Conservation (phyloP, 2,113 vertebrate genomes). For the Microcebus lehilahytsara region DNA sequence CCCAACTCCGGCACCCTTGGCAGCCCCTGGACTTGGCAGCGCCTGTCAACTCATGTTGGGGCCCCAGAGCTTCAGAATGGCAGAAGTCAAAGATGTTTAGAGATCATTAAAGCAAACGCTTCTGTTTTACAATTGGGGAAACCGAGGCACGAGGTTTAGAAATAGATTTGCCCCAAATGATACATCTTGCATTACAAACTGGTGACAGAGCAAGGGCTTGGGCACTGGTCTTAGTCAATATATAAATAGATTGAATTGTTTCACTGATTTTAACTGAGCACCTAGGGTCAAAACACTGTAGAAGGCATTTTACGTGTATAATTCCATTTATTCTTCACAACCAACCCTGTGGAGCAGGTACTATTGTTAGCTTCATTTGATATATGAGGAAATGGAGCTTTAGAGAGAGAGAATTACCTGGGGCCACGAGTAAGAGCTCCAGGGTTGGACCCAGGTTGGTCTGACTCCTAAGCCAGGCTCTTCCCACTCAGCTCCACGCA, state of each 20-base stretch:
- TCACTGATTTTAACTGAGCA: neutral
- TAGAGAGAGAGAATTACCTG: neutral
- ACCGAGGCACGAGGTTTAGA: neutral
- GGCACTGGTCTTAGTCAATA: neutral
- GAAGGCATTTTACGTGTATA: neutral
- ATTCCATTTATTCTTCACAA: neutral
- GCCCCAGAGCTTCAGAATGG: neutral
- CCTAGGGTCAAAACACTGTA: neutral
- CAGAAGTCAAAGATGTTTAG: neutral
- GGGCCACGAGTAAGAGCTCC: neutral
- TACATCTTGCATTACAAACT: neutral
- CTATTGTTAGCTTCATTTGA: neutral
- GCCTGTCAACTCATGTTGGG: neutral
- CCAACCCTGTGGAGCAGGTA: neutral
- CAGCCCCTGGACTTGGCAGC: neutral
- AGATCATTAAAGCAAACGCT: neutral
- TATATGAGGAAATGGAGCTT: neutral
- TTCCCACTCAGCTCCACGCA: neutral
- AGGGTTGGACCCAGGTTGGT: neutral
- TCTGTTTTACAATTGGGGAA: neutral
- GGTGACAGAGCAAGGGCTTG: neutral
- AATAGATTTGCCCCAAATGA: neutral
- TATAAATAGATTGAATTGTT: neutral
- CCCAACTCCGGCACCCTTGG: rapidly evolving
- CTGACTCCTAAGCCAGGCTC: neutral